Evolutionary conservation across 1,140 invertebrate genomes (phyloP).

Genomic region (Condylostylus longicornis): DNA sequence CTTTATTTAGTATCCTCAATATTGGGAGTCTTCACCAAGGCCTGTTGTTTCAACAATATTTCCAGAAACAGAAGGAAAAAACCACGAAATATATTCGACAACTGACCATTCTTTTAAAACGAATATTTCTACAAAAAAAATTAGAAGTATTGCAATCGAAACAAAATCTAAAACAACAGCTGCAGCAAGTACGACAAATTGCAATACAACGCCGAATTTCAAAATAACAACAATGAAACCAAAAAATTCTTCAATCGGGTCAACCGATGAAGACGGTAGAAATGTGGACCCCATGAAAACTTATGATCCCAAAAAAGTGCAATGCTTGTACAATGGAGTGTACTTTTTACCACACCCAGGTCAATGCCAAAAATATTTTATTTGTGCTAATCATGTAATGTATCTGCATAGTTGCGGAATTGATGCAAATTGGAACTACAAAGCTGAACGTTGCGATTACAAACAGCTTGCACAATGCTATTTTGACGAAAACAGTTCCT

Average conservation of each 20-base stretch:
- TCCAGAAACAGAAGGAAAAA: neutral
- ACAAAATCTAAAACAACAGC: too few species aligned
- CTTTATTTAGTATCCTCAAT: too few species aligned
- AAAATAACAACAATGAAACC: neutral
- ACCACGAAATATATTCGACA: neutral
- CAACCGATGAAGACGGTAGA: slow-evolving; percentile 17
- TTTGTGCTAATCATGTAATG: slow-evolving; percentile 23
- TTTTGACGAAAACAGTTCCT: slow-evolving; percentile 1
- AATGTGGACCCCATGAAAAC: slow-evolving; percentile 17
- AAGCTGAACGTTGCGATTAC: slow-evolving; percentile 16
- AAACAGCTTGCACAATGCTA: slow-evolving; percentile 14
- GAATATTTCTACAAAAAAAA: too few species aligned
- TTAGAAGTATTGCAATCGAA: too few species aligned
- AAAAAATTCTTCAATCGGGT: slow-evolving; percentile 12
- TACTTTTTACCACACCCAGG: slow-evolving; percentile 27
- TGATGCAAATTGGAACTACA: slow-evolving; percentile 21
- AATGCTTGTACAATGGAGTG: slow-evolving; percentile 22
- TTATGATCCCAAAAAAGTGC: slow-evolving; percentile 19
- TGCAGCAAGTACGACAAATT: too few species aligned
- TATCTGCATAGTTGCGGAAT: slow-evolving; percentile 21
- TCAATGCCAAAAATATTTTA: slow-evolving; percentile 19
- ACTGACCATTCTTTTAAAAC: neutral
- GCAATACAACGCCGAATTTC: neutral
- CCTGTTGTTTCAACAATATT: neutral
- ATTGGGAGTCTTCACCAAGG: neutral